Evolutionary conservation across 2,113 vertebrate genomes (phyloP), one percentile per base, ranked within the genome.

Genomic region (Etheostoma spectabile): DNA sequence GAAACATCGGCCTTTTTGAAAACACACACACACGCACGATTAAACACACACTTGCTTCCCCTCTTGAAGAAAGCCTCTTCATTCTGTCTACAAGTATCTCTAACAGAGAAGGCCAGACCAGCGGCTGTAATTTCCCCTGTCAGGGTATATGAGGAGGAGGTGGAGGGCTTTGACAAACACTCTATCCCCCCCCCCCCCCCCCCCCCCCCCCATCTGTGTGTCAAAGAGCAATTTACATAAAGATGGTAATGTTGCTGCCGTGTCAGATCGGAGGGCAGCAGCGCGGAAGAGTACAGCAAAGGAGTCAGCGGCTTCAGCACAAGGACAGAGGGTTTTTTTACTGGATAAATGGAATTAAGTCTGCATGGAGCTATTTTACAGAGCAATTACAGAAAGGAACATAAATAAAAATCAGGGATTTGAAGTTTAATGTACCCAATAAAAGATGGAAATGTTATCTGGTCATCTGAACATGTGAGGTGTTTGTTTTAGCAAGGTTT

Each of bases 161-260:
- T 18, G 48, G 74, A 72, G 56, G 67, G 21, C 3, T 71, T 49
- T 61, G 27, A 77, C 49, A 77, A 68, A 56, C 67, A 67, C 62
- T 52, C 59, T 35, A 18, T 22, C 55, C n/a, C n/a, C n/a, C n/a
- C n/a, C n/a, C n/a, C n/a, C n/a, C n/a, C n/a, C n/a, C n/a, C n/a
- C n/a, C n/a, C 19, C 48, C n/a, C 10, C 42, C 67, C n/a, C 4
- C 13, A 16, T 46, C 62, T 77, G 38, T 30, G 56, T 62, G 72
- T 79, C 52, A 48, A 24, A 65, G 66, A 72, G 46, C 46, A 5
- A 68, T 82, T 77, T 82, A 74, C 49, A 79, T 30, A 16, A 66
- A 72, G 48, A 83, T 33, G 66, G 42, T 78, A 75, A 72, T 69
- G 86, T 68, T 10, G 19, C 65, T 76, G 69, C 74, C 61, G 42